Percentiles rank a stretch among this genome's conserved stretches.
phyloP scores from a whole-genome alignment of 2,888 invertebrate genomes.

The Chrysotoxum bicinctum region DNA sequence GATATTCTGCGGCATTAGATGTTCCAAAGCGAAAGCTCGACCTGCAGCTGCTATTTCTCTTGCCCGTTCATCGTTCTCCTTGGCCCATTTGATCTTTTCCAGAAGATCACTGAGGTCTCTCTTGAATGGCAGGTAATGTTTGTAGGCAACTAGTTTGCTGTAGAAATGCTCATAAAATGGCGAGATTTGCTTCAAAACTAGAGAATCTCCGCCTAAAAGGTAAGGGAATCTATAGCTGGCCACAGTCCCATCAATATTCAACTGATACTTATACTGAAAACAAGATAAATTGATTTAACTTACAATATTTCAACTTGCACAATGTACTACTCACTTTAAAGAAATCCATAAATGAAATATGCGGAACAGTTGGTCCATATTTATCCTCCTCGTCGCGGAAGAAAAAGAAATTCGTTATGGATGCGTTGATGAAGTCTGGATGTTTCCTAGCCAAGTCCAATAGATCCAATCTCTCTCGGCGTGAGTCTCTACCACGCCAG shows the following conservation, averaged over 20 bases:
- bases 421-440: slow-evolving; percentile 93
- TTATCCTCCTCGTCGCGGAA: slow-evolving; percentile 91
- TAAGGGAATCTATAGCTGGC: slow-evolving; percentile 97
- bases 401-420: slow-evolving; percentile 98
- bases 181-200: slow-evolving; percentile 96
- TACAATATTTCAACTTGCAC: neutral
- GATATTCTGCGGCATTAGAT: slow-evolving; percentile 91
- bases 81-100: slow-evolving; percentile 90
- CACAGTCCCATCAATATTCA: slow-evolving; percentile 97
- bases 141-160: slow-evolving; percentile 86
- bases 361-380: slow-evolving; percentile 93
- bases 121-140: slow-evolving; percentile 93
- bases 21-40: slow-evolving; percentile 87
- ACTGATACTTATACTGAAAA: slow-evolving; percentile 94
- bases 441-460: slow-evolving; percentile 89
- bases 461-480: slow-evolving; percentile 91
- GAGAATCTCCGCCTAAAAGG: slow-evolving; percentile 92
- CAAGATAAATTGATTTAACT: neutral
- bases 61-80: slow-evolving; percentile 87
- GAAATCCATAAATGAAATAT: slow-evolving; percentile 95
- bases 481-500: slow-evolving; percentile 96
- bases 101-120: slow-evolving; percentile 91
- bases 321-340: slow-evolving; percentile 89
- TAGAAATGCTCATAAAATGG: slow-evolving; percentile 98
- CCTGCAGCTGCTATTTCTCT: slow-evolving; percentile 86